Evolutionary conservation across 2,113 vertebrate species (phyloP), one percentile per base, ranked within the genome.

Genomic region (Brienomyrus longianalis): DNA sequence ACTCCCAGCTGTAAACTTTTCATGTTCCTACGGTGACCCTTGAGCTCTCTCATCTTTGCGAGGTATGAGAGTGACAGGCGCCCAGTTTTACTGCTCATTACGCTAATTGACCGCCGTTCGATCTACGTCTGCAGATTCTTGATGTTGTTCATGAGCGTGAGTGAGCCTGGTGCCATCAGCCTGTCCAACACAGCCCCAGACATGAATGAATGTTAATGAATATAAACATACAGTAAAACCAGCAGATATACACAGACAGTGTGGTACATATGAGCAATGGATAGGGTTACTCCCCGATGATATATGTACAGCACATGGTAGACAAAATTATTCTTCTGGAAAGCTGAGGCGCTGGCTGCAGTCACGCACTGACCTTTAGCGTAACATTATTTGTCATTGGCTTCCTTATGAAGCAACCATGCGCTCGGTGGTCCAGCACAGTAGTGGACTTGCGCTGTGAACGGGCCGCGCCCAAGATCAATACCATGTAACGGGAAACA

Each of bases 61-160:
- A 89, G 92, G 90, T 88, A 43, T 39, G 45, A 43, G 90, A 91
- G 52, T 90, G 92, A 59, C 89, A 90, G 91, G 31, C 74, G 83
- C 91, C 84, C 91, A 84, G 83, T 48, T 50, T 91, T 91, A 91
- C 87, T 89, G 35, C 87, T 93, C 94, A 95, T 96, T 95, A 93
- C 92, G 92, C 93, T 95, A 95, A 96, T 95, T 95, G 94, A 96
- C 94, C 92, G 54, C 92, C 83, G 84, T 92, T 91, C 86, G 91
- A 35, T 62, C 74, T 87, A 35, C 59, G 43, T 45, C 43, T 17
- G 9, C 89, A 91, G 13, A 11, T 50, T 27, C 31, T 35, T 15
- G 3, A 31, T 70, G 62, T 31, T 70, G n/a, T 13, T 70, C 62
- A 70, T 11, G 27, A 27, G 62, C 27, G n/a, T 13, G 62, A 83